Conservation (phyloP, 1,140 invertebrate genomes). For the Teleogryllus occipitalis region DNA sequence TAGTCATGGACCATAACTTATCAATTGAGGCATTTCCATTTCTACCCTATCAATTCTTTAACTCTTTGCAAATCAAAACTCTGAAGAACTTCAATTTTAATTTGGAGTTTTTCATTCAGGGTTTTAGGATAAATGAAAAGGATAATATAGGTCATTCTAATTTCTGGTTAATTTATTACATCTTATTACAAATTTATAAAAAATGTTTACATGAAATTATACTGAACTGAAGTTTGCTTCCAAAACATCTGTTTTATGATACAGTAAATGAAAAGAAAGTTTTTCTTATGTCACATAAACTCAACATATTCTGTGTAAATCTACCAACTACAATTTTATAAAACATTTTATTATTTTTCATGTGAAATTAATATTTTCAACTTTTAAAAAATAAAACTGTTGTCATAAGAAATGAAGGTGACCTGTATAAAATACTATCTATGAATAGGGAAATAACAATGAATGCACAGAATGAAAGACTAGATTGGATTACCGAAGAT, state of each 20-base stretch:
- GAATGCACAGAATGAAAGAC: conserved; percentile 21
- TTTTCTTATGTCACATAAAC: background rate
- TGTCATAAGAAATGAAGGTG: conserved; percentile 7
- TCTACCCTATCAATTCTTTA: too few relatives aligned
- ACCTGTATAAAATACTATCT: conserved; percentile 16
- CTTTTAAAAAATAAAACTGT: conserved; percentile 1
- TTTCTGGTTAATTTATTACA: background rate
- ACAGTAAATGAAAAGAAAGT: background rate
- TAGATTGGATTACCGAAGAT: conserved; percentile 19
- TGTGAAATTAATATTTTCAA: background rate
- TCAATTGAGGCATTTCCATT: too few relatives aligned
- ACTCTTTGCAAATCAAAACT: too few relatives aligned
- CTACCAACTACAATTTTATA: background rate
- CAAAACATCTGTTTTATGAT: background rate
- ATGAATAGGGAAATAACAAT: conserved; percentile 15
- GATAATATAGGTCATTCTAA: background rate
- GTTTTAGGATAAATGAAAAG: background rate
- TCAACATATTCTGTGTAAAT: background rate
- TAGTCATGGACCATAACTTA: too few relatives aligned
- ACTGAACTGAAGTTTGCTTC: background rate
- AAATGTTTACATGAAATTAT: conserved; percentile 2
- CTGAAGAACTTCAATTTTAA: too few relatives aligned
- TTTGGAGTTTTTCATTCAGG: too few relatives aligned
- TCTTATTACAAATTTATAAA: conserved; percentile 1
- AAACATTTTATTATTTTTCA: background rate